Conservation (phyloP, 2,113 vertebrate species). For the Mungos mungo region DNA sequence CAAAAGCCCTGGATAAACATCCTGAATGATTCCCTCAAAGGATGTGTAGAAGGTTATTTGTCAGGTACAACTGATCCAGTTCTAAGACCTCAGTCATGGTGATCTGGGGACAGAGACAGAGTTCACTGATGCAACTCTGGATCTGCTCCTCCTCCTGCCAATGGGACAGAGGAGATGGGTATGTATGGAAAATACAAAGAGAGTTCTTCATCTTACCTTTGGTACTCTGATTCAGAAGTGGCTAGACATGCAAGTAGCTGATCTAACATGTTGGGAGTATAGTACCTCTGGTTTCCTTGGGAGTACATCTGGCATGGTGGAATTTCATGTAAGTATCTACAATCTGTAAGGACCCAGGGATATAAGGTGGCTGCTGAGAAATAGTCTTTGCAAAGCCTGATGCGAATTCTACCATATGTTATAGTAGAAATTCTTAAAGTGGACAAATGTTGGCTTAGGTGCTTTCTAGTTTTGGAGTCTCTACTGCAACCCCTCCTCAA, state of each 20-base stretch:
- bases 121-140: conserved; percentile 89
- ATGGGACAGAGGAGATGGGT: conserved; percentile 94
- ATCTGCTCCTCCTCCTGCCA: conserved; percentile 90
- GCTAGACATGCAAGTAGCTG: conserved; percentile 91
- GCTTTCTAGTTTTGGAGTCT: conserved; percentile 89
- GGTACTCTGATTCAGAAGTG: conserved; percentile 95
- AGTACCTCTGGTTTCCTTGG: conserved; percentile 91
- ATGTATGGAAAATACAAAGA: conserved; percentile 91
- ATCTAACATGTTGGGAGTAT: conserved; percentile 91
- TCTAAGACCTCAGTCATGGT: not conserved
- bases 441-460: conserved; percentile 89
- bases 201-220: conserved; percentile 88
- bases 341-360: conserved; percentile 85
- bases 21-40: conserved; percentile 38
- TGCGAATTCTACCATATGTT: conserved; percentile 89
- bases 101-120: conserved; percentile 83
- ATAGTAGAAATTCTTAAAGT: conserved; percentile 88
- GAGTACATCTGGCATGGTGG: conserved; percentile 94
- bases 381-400: conserved; percentile 89
- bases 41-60: not conserved
- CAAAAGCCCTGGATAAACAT: conserved; percentile 17
- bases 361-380: conserved; percentile 86
- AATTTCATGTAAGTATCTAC: conserved; percentile 83
- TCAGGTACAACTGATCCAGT: not conserved
- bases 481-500: conserved; percentile 91